Percentiles rank a stretch among this genome's conserved stretches.
phyloP scores from a whole-genome alignment of 2,888 invertebrate species.

The Kryphioiulus occultus region DNA sequence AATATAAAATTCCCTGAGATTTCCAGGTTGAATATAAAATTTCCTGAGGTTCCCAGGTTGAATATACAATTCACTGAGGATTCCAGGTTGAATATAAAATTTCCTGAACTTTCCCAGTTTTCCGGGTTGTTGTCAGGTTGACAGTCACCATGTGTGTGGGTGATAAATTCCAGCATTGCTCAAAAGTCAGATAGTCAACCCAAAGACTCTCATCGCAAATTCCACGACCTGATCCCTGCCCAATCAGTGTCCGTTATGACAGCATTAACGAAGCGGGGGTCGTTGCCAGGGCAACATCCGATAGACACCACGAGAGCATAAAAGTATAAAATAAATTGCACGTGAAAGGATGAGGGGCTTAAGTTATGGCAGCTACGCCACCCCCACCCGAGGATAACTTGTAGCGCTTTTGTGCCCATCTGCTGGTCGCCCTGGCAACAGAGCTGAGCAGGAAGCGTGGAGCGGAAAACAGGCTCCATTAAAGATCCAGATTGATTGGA shows the following conservation, averaged over 20 bases:
- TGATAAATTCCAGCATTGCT: no score
- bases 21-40: no score
- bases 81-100: no score
- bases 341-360: background rate
- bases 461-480: constrained; percentile 20
- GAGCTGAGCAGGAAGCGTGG: background rate
- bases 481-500: constrained; percentile 19
- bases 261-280: background rate
- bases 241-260: constrained; percentile 25
- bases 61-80: no score
- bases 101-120: no score
- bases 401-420: constrained; percentile 19
- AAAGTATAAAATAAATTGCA: constrained; percentile 11
- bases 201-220: background rate
- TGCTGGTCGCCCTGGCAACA: background rate
- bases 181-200: no score
- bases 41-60: no score
- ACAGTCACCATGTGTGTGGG: no score
- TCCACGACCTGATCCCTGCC: background rate
- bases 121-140: no score
- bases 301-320: background rate
- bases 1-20: no score
- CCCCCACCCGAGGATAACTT: background rate
- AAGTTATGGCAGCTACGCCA: background rate
- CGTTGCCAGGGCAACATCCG: background rate